Base-by-base conservation (phyloP, 2,797 vertebrate species). In the Halcyon chelicuti region DNA sequence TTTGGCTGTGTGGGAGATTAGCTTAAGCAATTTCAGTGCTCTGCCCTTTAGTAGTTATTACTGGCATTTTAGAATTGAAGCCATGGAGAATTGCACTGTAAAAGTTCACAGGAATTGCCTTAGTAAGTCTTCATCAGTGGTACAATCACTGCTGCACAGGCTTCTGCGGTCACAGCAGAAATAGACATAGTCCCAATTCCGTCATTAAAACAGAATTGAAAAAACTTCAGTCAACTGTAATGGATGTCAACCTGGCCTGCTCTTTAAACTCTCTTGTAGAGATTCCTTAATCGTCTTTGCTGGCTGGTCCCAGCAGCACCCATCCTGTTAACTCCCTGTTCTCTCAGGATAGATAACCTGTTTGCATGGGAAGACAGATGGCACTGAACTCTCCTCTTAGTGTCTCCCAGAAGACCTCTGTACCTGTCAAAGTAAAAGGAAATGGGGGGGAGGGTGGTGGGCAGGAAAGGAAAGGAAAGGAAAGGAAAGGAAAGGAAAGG, bases 41-140 rank as follows among this genome's bases (percentile, higher is more conserved):
- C 71, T 95, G 91, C 88, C 94, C 93, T 96, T 96, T 95, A 82
- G 77, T 85, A 85, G 80, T 79, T 82, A 84, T 92, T 97, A 66
- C 79, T 87, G 91, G 70, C 76, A 91, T 94, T 96, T 94, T 94
- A 81, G 94, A 91, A 68, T 46, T 92, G 91, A 88, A 92, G 76
- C 78, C 35, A 11, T 54, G 74, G 91, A 95, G 90, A 84, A 94
- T 39, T 93, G 86, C 79, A 49, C 79, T 93, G 86, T 90, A 70
- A 93, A 93, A 92, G 86, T 94, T 93, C 89, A 91, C 68, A 86
- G 58, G 87, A 93, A 96, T 95, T 91, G 93, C 93, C 66, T 79
- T 88, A 63, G 90, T 95, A 96, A 90, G 93, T 96, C 88, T 88
- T 75, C 67, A 77, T 90, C 93, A 79, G 3, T 66, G 83, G 39